Evolutionary conservation across 2,113 vertebrate species (phyloP), one percentile per base, ranked within the genome.

Genomic region (Poeciliopsis prolifica): DNA sequence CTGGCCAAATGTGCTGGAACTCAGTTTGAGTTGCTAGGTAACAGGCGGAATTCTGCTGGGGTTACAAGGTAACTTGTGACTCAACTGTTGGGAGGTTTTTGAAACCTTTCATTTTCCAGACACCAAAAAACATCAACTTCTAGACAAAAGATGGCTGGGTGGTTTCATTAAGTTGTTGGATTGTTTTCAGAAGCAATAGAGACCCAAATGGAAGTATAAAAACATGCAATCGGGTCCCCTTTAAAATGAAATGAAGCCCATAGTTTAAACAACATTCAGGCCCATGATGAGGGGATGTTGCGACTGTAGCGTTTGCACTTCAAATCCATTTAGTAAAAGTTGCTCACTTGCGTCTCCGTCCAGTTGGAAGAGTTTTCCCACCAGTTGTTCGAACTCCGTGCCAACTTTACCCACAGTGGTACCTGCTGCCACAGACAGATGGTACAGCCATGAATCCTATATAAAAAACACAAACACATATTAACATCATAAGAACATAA

Each of bases 331-430:
- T 10, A n/a, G 3, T n/a, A n/a, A 5, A 54, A 30, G 35, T 30
- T 5, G 69, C 95, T 96, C 93, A 99, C 98, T 95, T 72, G 93
- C 84, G 61, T 99, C 96, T 2, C 96, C 97, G 61, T 98, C 96
- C 82, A 93, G 82, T 69, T 95, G 95, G 74, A 97, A 89, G 73
- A 99, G 92, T 91, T 98, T 97, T 88, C 96, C 97, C 86, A 97
- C 93, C 70, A 99, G 94, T 77, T 98, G 96, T 89, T 99, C 98
- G 80, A 98, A 99, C 87, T 98, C 97, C 0, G 98, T 98, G 81
- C 98, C 98, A 76, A 97, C 95, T 77, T 95, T 96, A 12, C 95
- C 94, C 87, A 86, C 92, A 24, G 90, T 94, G 88, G 92, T 95
- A 91, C 97, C 97, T 28, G 97, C 96, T 75, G 97, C 97, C 87